Evolutionary conservation across 2,888 invertebrate species (phyloP), one percentile per base, ranked within the genome.

Genomic region (Oxytorus armatus): DNA sequence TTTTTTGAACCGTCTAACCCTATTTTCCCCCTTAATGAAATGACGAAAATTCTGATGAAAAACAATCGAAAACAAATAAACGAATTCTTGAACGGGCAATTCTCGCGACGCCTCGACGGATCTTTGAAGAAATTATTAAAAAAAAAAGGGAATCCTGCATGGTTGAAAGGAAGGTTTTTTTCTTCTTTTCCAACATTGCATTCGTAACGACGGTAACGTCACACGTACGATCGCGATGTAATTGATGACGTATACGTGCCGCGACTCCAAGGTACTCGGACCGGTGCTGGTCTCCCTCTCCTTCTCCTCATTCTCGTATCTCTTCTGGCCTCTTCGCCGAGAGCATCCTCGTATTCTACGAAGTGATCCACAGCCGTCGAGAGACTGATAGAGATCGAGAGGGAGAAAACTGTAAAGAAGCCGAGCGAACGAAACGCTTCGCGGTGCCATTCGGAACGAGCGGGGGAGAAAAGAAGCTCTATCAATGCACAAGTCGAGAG

Each of bases 351-450:
- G 63, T 39, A 16, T 77, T 77, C 70, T 51, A 18, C 57, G 66
- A 66, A 72, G 72, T 51, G 51, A 66, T 77, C 49, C 18, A 51
- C 33, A 33, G 55, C 59, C 33, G 57, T 21, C 3, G 33, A 36
- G 57, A 57, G 73, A 57, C 66, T 59, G 78, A 78, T 78, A 73
- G 33, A 51, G 61, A 78, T 78, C 72, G 61, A 53, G 65, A 66
- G 53, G 51, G 51, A n/a, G 59, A 29, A 44, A 36, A n/a, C 63
- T 49, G 55, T 63, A 55, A 47, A 77, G 59, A 55, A 65, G 53
- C 33, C 53, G 39, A 61, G 29, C 72, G 61, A 4, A 14, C 70
- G 61, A 10, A n/a, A n/a, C n/a, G n/a, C n/a, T n/a, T n/a, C 8
- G 29, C 33, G 33, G 16, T n/a, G 16, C 8, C 51, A 8, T 33